Conservation (phyloP, 2,888 invertebrate species). For the Selenia dentaria region DNA sequence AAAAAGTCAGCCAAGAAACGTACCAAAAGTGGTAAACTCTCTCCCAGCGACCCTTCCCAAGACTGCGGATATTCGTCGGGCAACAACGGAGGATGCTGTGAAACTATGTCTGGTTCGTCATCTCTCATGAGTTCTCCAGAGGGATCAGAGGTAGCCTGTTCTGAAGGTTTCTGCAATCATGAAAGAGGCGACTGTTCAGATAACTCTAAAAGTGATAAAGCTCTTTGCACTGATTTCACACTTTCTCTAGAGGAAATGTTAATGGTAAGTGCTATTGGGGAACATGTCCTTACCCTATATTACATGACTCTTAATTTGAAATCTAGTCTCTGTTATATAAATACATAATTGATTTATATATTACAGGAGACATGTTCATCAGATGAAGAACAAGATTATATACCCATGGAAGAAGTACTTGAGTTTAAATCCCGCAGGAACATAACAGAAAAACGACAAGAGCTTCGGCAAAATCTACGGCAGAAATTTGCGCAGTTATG, state of each 20-base stretch:
- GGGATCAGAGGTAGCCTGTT: constrained; percentile 95
- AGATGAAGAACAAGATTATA: constrained; percentile 91
- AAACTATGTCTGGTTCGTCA: constrained; percentile 88
- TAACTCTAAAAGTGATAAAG: constrained; percentile 66
- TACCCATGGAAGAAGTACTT: constrained; percentile 94
- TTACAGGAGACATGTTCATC: constrained; percentile 91
- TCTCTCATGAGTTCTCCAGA: constrained; percentile 94
- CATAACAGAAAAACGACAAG: constrained; percentile 91
- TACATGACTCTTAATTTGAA: no score
- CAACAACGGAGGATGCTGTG: constrained; percentile 89
- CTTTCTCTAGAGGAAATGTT: constrained; percentile 91
- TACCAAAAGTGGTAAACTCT: constrained; percentile 82
- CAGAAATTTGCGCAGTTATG: constrained; percentile 93
- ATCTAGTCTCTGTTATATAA: no score
- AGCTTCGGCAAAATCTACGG: constrained; percentile 91
- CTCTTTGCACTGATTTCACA: constrained; percentile 80
- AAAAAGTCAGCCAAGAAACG: constrained; percentile 65
- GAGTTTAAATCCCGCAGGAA: constrained; percentile 93
- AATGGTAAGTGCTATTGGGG: constrained; percentile 83
- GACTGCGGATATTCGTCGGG: constrained; percentile 96
- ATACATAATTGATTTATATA: no score
- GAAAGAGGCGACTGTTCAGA: constrained; percentile 83
- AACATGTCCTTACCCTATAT: neutral
- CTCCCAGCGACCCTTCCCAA: constrained; percentile 88
- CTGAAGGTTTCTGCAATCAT: constrained; percentile 94